phyloP scores from a whole-genome alignment of 1,140 invertebrate genomes.

The Neocloeon triangulifer region DNA sequence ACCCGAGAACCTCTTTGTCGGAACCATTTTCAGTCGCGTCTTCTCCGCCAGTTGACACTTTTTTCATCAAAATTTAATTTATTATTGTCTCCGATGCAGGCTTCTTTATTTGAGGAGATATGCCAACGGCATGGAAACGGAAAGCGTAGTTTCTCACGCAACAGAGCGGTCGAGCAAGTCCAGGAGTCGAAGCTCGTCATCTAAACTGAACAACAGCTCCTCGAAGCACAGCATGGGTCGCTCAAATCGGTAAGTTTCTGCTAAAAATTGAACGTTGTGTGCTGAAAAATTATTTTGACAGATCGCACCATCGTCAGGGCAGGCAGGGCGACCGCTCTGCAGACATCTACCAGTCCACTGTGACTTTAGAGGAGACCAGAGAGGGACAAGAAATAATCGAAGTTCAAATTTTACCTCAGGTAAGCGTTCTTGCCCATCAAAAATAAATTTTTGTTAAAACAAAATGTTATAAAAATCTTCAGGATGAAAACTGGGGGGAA shows the following conservation, averaged over 20 bases:
- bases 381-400: constrained; percentile 66
- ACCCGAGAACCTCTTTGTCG: no score
- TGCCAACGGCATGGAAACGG: constrained; percentile 35
- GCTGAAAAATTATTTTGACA: constrained; percentile 2
- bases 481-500: constrained; percentile 97
- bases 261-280: no score
- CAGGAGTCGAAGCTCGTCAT: no score
- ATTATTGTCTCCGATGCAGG: no score
- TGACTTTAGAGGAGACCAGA: constrained; percentile 45
- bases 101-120: no score
- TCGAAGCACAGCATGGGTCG: constrained; percentile 15
- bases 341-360: constrained; percentile 60
- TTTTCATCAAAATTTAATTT: no score
- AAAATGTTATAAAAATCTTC: constrained; percentile 12
- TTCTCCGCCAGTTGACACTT: no score
- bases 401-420: constrained; percentile 69
- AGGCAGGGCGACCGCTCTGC: constrained; percentile 26
- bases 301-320: constrained; percentile 6
- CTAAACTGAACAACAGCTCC: no score
- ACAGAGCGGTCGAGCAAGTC: constrained; percentile 32
- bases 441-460: constrained; percentile 1
- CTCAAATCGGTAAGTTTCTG: constrained; percentile 4
- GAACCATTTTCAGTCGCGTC: no score
- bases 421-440: no score
- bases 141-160: constrained; percentile 30